A percentile compares a stretch with the other conserved stretches of the same genome.
Evolutionary conservation across 2,113 vertebrate species (phyloP).

Genomic region (Tragelaphus scriptus): DNA sequence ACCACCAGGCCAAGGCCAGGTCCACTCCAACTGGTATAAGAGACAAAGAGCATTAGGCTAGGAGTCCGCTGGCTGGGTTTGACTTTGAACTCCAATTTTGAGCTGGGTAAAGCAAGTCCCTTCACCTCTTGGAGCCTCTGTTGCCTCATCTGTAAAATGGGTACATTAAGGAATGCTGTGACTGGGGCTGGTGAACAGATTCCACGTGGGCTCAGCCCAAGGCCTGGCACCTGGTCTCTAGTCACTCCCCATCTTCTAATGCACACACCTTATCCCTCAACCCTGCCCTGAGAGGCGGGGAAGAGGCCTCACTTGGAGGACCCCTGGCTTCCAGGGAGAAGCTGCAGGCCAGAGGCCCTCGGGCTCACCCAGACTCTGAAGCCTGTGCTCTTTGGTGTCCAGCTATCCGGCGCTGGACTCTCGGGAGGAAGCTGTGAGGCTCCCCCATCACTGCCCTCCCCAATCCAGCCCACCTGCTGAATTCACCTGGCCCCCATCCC

Average conservation of each 20-base stretch:
- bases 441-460: background rate
- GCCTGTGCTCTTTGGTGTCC: background rate
- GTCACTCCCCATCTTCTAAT: background rate
- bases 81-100: background rate
- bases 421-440: background rate
- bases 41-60: background rate
- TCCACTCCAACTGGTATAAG: background rate
- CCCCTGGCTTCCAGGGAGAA: background rate
- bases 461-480: background rate
- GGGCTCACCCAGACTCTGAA: background rate
- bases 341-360: background rate
- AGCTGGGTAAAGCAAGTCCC: no score
- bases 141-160: background rate
- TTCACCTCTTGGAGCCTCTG: background rate
- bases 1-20: background rate
- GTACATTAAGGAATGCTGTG: background rate
- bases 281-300: background rate
- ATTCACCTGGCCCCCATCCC: background rate
- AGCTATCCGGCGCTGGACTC: rapidly evolving
- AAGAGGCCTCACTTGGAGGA: background rate
- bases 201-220: rapidly evolving
- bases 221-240: background rate
- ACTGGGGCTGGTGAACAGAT: background rate
- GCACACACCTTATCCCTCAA: background rate
- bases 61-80: background rate